Evolutionary conservation across 2,888 invertebrate genomes (phyloP).

Genomic region (Cistogaster globosa): DNA sequence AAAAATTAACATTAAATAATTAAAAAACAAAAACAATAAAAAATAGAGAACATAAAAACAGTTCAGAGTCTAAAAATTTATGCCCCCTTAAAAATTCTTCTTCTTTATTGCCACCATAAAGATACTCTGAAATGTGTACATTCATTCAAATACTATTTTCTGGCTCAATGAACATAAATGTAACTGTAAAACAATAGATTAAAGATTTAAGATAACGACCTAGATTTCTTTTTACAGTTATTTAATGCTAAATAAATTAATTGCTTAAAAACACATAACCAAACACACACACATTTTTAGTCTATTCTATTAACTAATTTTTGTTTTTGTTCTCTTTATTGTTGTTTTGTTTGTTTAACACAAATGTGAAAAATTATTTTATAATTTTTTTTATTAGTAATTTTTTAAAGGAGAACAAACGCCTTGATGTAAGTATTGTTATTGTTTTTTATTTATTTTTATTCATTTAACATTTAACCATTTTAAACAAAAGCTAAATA

Average conservation of each 20-base stretch:
- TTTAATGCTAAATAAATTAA: constrained; percentile 20
- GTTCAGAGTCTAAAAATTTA: too few species aligned
- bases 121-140: not conserved
- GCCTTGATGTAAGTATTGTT: not conserved
- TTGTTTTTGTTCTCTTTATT: not conserved
- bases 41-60: too few species aligned
- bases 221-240: constrained; percentile 45
- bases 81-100: too few species aligned
- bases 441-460: not conserved
- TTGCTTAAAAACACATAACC: not conserved
- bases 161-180: not conserved
- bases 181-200: not conserved
- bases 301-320: not conserved
- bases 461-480: not conserved
- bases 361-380: not conserved
- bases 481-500: constrained; percentile 1
- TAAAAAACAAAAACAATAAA: too few species aligned
- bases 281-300: not conserved
- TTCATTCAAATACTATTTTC: not conserved
- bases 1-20: too few species aligned
- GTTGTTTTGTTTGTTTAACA: not conserved
- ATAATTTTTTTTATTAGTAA: not conserved
- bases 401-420: not conserved
- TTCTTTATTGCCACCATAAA: not conserved
- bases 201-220: constrained; percentile 5